phyloP scores from a whole-genome alignment of 2,888 invertebrate species.

The Drosophila histrio region DNA sequence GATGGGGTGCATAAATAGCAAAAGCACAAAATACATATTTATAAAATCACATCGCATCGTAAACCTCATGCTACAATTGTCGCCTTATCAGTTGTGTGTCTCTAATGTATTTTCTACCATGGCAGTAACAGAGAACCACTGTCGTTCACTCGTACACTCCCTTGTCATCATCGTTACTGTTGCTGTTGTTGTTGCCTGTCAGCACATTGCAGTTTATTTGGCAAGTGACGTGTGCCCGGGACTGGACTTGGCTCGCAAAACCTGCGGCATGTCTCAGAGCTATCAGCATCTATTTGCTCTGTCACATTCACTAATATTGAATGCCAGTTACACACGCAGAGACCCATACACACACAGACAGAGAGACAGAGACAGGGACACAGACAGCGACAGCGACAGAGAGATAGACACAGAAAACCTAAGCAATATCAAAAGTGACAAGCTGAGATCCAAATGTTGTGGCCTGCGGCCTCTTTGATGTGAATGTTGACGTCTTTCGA shows the following conservation, averaged over 20 bases:
- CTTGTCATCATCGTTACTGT: conserved; percentile 8
- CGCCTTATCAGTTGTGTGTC: conserved; percentile 54
- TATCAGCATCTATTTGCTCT: conserved; percentile 72
- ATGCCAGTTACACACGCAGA: conserved; percentile 51
- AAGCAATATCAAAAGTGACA: conserved; percentile 41
- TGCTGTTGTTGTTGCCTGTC: conserved; percentile 61
- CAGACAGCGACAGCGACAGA: conserved; percentile 23
- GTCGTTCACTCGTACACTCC: conserved; percentile 7
- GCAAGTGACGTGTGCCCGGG: conserved; percentile 65
- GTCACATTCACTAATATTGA: conserved; percentile 71
- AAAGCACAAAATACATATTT: conserved; percentile 69
- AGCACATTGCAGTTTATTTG: conserved; percentile 63
- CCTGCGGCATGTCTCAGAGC: conserved; percentile 62
- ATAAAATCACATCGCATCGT: conserved; percentile 56
- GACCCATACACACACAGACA: conserved; percentile 13
- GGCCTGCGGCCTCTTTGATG: conserved; percentile 58
- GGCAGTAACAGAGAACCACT: conserved; percentile 20
- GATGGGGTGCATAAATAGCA: conserved; percentile 74
- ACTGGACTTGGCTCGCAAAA: conserved; percentile 38
- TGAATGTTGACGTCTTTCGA: conserved; percentile 26
- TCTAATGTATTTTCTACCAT: conserved; percentile 54
- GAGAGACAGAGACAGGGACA: conserved; percentile 26
- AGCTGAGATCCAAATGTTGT: conserved; percentile 43
- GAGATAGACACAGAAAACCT: background rate
- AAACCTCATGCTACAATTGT: conserved; percentile 54